Evolutionary conservation across 1,140 invertebrate genomes (phyloP).

Genomic region (Hycleus cichorii): DNA sequence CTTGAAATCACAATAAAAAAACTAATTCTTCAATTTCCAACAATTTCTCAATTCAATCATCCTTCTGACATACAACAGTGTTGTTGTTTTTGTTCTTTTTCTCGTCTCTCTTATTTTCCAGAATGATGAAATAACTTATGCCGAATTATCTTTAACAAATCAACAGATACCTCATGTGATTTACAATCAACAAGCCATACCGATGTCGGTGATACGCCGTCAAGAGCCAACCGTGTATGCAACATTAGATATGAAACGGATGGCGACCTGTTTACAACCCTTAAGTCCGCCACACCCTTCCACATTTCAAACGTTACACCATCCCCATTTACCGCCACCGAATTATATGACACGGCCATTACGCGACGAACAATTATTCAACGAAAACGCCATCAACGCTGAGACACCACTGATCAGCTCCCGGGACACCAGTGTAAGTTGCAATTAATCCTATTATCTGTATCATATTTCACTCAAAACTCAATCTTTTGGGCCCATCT

Average conservation of each 20-base stretch:
- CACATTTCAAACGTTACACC: slow-evolving; percentile 35
- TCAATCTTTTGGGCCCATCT: no score
- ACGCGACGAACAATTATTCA: slow-evolving; percentile 33
- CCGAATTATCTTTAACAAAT: slow-evolving; percentile 44
- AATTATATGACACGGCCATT: slow-evolving; percentile 32
- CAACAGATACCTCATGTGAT: slow-evolving; percentile 40
- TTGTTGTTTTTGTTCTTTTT: neutral
- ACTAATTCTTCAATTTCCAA: no score
- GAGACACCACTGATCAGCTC: slow-evolving; percentile 36
- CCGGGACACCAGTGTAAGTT: slow-evolving; percentile 35
- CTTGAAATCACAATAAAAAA: no score
- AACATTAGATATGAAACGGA: slow-evolving; percentile 43
- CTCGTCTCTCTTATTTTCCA: slow-evolving; percentile 22
- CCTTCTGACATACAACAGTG: no score
- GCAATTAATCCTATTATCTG: no score
- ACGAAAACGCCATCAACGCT: slow-evolving; percentile 33
- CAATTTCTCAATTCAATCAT: no score
- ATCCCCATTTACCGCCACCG: slow-evolving; percentile 34
- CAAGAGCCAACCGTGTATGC: slow-evolving; percentile 46
- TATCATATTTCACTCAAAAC: no score
- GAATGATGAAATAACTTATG: slow-evolving; percentile 46
- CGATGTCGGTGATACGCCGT: slow-evolving; percentile 36
- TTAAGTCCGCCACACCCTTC: slow-evolving; percentile 34
- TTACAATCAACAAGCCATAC: slow-evolving; percentile 38
- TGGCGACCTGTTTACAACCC: slow-evolving; percentile 30